These are phyloP conservation scores for Eledone cirrhosa DNA, from an alignment of 2,888 invertebrate genomes.

Conservation along the genomic window DNA sequence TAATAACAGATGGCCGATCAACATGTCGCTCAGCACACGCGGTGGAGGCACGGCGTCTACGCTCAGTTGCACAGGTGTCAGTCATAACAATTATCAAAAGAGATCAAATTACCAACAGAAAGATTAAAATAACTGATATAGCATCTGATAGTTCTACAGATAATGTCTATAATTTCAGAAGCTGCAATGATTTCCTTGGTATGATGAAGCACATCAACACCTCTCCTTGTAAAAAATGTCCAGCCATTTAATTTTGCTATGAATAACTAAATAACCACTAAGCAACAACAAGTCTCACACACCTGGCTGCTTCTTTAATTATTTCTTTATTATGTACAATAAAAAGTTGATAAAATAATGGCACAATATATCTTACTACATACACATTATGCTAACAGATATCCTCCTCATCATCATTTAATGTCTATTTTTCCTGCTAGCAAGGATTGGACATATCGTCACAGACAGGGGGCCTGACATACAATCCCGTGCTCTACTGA, in stretches of 20 bases:
- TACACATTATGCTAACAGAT: too few relatives aligned
- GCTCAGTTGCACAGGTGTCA: slow-evolving; percentile 23
- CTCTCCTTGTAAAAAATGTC: neutral
- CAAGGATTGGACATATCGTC: too few relatives aligned
- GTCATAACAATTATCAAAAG: neutral
- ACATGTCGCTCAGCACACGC: neutral
- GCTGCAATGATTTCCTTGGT: neutral
- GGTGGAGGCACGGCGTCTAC: neutral
- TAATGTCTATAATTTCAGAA: slow-evolving; percentile 12
- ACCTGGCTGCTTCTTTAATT: too few relatives aligned
- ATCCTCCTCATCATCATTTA: too few relatives aligned
- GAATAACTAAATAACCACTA: too few relatives aligned
- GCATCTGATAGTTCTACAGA: slow-evolving; percentile 14
- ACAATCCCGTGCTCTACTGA: too few relatives aligned
- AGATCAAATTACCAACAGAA: neutral
- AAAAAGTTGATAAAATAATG: too few relatives aligned
- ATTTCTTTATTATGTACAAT: too few relatives aligned
- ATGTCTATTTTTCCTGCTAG: too few relatives aligned
- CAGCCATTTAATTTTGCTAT: neutral
- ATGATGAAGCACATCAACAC: slow-evolving; percentile 23
- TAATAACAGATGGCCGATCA: slow-evolving; percentile 21
- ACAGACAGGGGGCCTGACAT: too few relatives aligned
- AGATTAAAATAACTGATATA: neutral
- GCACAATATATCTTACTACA: too few relatives aligned
- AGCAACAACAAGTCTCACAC: too few relatives aligned